Evolutionary conservation across 2,113 vertebrate species (phyloP).

Genomic region (Otis tarda): DNA sequence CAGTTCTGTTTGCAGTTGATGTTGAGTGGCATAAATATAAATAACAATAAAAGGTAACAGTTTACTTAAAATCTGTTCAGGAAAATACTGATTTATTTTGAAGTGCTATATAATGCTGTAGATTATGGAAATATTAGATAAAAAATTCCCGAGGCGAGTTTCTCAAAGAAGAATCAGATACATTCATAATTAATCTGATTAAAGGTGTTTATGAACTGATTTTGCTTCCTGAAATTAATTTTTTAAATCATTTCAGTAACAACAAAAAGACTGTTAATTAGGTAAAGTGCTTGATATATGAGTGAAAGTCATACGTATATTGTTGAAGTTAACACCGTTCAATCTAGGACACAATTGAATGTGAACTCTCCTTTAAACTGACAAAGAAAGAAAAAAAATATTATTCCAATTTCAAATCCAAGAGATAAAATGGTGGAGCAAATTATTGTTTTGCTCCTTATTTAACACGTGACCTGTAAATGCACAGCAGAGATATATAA

Average conservation of each 20-base stretch:
- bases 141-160: not conserved
- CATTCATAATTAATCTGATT: slow-evolving; percentile 12
- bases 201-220: not conserved
- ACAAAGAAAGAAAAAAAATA: not conserved
- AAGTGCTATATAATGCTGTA: not conserved
- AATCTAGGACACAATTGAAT: not conserved
- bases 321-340: not conserved
- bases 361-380: not conserved
- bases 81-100: not conserved
- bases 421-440: not conserved
- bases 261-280: not conserved
- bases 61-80: not conserved
- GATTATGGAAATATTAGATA: not conserved
- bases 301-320: not conserved
- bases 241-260: not conserved
- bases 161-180: not conserved
- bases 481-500: accelerated
- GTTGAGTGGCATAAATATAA: not conserved
- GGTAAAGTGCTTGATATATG: not conserved
- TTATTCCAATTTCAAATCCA: not conserved
- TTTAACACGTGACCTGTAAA: not conserved
- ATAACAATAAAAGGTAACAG: not conserved
- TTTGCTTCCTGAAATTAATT: not conserved
- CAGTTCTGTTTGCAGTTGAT: not conserved
- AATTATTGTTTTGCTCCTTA: not conserved